Evolutionary conservation across 2,888 invertebrate genomes (phyloP).

Genomic region (Oligia fasciuncula): DNA sequence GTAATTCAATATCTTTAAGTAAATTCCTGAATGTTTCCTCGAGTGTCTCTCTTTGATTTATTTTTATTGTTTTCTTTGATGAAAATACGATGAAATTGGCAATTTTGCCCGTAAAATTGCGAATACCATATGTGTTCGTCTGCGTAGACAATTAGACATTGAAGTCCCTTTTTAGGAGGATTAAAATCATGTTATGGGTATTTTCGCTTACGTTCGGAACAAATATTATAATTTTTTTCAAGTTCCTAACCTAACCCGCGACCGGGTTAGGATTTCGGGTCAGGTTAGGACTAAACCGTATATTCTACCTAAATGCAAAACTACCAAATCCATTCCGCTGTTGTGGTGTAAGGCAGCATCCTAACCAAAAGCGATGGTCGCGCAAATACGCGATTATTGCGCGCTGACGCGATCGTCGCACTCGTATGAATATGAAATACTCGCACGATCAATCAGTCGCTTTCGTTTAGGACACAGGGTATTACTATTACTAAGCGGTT

Average conservation of each 20-base stretch:
- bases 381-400: not conserved
- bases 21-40: conserved; percentile 42
- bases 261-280: too few relatives aligned
- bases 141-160: not conserved
- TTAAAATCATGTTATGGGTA: not conserved
- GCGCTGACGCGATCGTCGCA: too few relatives aligned
- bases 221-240: too few relatives aligned
- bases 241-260: too few relatives aligned
- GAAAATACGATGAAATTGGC: conserved; percentile 15
- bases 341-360: not conserved
- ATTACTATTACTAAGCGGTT: not conserved
- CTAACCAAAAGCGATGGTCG: not conserved
- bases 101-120: not conserved
- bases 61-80: conserved; percentile 39
- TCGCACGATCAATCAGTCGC: not conserved
- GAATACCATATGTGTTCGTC: not conserved
- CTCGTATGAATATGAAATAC: not conserved
- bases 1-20: conserved; percentile 50
- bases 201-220: not conserved
- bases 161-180: too few relatives aligned
- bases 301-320: not conserved
- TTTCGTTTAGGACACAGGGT: not conserved
- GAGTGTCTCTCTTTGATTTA: conserved; percentile 45
- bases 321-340: not conserved
- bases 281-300: not conserved